Percentiles rank a stretch among this genome's conserved stretches.
These are phyloP conservation scores for Unio delphinus DNA, from an alignment of 2,888 invertebrate genomes.

Conservation along the genomic window DNA sequence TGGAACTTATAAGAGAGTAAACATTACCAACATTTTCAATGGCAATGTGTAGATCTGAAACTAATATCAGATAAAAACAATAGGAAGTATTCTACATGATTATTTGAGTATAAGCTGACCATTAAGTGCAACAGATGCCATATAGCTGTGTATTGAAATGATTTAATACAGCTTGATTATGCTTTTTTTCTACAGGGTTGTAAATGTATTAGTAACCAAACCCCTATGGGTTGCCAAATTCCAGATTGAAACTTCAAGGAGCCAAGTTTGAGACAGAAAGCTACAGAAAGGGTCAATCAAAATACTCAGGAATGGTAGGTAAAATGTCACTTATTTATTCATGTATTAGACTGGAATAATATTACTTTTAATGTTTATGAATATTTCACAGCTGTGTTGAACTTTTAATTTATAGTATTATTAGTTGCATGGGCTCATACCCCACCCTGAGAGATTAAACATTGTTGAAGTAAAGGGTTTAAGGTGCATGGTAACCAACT, in stretches of 20 bases:
- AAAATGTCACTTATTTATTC: conserved; percentile 23
- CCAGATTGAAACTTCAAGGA: conserved; percentile 86
- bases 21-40: no score
- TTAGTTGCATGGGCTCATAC: no score
- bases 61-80: background rate
- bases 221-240: conserved; percentile 94
- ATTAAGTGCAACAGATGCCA: no score
- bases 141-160: no score
- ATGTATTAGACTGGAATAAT: background rate
- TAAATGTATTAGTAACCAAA: conserved; percentile 88
- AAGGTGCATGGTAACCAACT: no score
- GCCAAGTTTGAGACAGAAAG: conserved; percentile 61
- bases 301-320: conserved; percentile 61
- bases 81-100: background rate
- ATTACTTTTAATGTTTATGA: no score
- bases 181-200: conserved; percentile 72
- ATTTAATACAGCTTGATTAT: background rate
- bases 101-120: background rate
- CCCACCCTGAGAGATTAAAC: no score
- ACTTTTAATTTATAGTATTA: no score
- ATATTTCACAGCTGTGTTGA: no score
- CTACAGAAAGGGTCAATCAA: conserved; percentile 36
- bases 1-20: no score
- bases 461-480: no score
- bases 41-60: no score